Evolutionary conservation across 2,888 invertebrate species (phyloP), one percentile per base, ranked within the genome.

Genomic region (Drosophila meridiana): DNA sequence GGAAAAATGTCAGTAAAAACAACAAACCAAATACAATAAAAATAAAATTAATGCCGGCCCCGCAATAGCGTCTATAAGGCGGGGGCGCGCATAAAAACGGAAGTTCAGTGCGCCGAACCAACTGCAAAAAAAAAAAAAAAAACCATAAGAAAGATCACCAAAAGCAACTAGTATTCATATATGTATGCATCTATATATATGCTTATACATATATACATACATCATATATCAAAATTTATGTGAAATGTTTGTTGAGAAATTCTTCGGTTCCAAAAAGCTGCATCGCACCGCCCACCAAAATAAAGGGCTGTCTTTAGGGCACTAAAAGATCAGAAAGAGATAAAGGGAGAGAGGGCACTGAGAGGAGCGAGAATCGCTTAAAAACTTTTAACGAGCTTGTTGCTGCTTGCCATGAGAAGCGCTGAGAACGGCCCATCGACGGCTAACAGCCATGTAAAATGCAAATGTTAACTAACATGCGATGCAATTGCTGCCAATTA

Each of bases 51-150:
- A 80, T 80, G 75, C 59, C 55, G 50, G 40, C 63, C 67, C 67
- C 34, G 47, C 61, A 59, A 60, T 59, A 64, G 34, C 28, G 9
- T 56, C 58, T 40, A 56, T 4, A 66, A 78, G 70, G 82, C 88
- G 88, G 73, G 78, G 84, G 84, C 64, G 85, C n/a, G 58, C 76
- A 70, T 77, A 68, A 69, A 87, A 89, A 78, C 83, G 87, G 89
- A 84, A 84, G 87, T 84, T 81, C 83, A 78, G 68, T 88, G 74
- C 57, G 75, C 69, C 50, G 52, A 62, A 11, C 52, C 40, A 47
- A 65, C 56, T 58, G 61, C 63, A 59, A 48, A 63, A 56, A 36
- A 59, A 34, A 43, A 45, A 38, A n/a, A 13, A n/a, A 55, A n/a
- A 13, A n/a, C 48, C 20, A 14, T 26, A 55, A 55, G 28, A 55